Base-by-base conservation (phyloP, 1,140 invertebrate genomes). In the Lineus longissimus region DNA sequence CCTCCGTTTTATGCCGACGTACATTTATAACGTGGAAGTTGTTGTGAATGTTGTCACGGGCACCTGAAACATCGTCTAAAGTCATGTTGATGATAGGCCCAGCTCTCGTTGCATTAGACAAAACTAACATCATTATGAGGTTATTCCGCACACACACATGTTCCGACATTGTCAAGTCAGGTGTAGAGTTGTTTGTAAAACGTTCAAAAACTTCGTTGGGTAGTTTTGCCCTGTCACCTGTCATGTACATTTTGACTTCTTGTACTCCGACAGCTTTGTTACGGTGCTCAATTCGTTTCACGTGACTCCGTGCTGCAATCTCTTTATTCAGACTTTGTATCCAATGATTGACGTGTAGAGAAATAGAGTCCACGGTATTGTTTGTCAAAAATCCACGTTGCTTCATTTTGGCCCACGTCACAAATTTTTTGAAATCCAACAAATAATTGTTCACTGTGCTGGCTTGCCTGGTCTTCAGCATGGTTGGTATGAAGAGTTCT, bases 361-460 rank as follows among this genome's bases (percentile, higher is more conserved):
- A 23, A 27, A 51, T 51, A 27, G 25, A 23, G 19, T 51, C 47
- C 19, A 23, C 19, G 25, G 19, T 23, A 51, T 51, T 27, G n/a
- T 51, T 51, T n/a, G 25, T 23, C n/a, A 51, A 19, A 19, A 19
- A 51, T 19, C 25, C 19, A 19, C 25, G n/a, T 51, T 51, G 47
- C 25, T 51, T 51, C 25, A 51, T 51, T 51, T 23, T 51, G 25
- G 19, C 47, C 47, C 47, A 51, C 25, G n/a, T 51, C 25, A 51
- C 25, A 51, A 51, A 51, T 27, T 51, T 51, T 51, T 51, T 19
- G 25, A 51, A 51, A 51, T 19, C n/a, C n/a, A 51, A 27, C 25
- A 51, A 51, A 51, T 51, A 51, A 27, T 51, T 51, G 6, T 51
- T 51, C 47, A 51, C 47, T 27, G 47, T 51, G 25, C 47, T 51